Evolutionary conservation across 2,888 invertebrate genomes (phyloP).

Genomic region (Ectemnius continuus): DNA sequence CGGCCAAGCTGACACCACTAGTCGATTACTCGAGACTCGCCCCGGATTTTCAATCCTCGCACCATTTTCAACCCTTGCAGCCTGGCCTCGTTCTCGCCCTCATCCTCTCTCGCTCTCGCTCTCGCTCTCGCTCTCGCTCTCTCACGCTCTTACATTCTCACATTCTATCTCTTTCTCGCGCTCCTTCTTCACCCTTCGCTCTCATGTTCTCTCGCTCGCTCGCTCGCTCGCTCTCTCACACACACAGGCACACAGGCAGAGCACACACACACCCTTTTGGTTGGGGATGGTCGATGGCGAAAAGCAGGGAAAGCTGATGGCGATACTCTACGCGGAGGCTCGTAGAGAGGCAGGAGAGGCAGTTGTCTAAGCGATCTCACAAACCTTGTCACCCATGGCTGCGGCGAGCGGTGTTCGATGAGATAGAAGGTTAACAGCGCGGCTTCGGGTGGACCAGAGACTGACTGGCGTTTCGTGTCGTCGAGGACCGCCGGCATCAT

Average conservation of each 20-base stretch:
- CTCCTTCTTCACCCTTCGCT: too few relatives aligned
- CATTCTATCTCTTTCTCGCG: constrained; percentile 16
- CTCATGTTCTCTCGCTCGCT: background rate
- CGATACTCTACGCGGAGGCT: constrained; percentile 41
- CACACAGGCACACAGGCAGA: constrained; percentile 3
- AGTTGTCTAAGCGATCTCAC: constrained; percentile 61
- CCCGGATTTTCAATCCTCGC: constrained; percentile 4
- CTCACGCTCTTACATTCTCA: constrained; percentile 12
- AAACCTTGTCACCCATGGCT: constrained; percentile 78
- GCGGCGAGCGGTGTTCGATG: constrained; percentile 80
- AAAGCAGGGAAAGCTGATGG: constrained; percentile 29
- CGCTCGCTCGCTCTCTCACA: background rate
- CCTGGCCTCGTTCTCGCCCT: constrained; percentile 16
- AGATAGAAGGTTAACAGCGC: constrained; percentile 82
- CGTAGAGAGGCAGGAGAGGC: constrained; percentile 23
- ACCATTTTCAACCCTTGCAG: constrained; percentile 7
- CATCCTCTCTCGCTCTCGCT: constrained; percentile 17
- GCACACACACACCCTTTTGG: constrained; percentile 1
- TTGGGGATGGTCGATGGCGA: constrained; percentile 12
- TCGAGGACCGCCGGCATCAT: constrained; percentile 78
- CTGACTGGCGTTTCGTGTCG: constrained; percentile 75
- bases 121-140: constrained; percentile 12
- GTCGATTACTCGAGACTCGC: constrained; percentile 2
- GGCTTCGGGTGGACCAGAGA: constrained; percentile 84
- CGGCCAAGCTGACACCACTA: constrained; percentile 7